Conservation (phyloP, 2,113 vertebrate species). For the Butastur rufipennis region DNA sequence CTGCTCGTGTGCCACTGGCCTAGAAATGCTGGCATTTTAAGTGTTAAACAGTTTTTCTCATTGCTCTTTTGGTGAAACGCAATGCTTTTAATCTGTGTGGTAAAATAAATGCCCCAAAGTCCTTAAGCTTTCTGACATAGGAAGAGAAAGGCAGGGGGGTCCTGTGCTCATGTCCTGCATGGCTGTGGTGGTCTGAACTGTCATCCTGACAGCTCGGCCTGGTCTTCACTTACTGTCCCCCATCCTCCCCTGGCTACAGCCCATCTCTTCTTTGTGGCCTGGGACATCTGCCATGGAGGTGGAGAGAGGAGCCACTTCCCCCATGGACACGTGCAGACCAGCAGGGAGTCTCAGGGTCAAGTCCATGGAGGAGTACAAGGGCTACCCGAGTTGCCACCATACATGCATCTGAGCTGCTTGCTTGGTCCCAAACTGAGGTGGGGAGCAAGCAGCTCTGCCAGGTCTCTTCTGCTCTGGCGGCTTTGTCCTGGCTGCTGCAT, state of each 20-base stretch:
- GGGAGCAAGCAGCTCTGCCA: not conserved
- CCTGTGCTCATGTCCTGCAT: not conserved
- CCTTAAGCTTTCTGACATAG: not conserved
- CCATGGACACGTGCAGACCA: fast-evolving
- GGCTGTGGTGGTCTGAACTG: not conserved
- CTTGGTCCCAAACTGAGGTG: not conserved
- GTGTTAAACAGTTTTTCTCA: not conserved
- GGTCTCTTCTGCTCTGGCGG: not conserved
- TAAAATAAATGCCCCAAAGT: not conserved
- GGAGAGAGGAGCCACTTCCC: not conserved
- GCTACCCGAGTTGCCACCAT: not conserved
- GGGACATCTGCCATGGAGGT: not conserved
- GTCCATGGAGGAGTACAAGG: not conserved
- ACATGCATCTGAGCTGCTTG: not conserved
- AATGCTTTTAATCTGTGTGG: not conserved
- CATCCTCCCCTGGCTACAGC: not conserved
- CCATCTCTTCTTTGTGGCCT: not conserved
- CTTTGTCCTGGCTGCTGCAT: not conserved
- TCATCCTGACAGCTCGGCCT: not conserved
- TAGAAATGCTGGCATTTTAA: not conserved
- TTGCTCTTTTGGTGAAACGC: not conserved
- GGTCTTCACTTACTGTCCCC: not conserved
- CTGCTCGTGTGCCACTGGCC: not conserved
- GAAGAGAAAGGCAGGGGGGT: not conserved
- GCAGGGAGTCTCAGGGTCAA: not conserved